A percentile compares a stretch with the other conserved stretches of the same genome.
Evolutionary conservation across 2,113 vertebrate species (phyloP).

Genomic region (Paradisaea rubra): DNA sequence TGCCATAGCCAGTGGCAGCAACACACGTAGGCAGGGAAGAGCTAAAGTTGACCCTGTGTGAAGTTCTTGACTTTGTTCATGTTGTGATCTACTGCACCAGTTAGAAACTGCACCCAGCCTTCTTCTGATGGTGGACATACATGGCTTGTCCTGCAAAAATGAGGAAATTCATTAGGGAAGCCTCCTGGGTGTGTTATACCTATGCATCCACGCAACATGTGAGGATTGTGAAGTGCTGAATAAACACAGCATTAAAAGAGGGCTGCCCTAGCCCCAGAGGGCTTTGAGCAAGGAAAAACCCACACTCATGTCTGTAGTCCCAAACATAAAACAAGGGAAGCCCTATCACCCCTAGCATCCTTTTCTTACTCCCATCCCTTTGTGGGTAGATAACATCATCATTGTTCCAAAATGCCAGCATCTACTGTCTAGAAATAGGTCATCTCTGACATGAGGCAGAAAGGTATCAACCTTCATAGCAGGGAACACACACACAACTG

Average conservation of each 20-base stretch:
- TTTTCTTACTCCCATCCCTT: not conserved
- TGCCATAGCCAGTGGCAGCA: not conserved
- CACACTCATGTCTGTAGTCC: not conserved
- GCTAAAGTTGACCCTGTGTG: slow-evolving; percentile 70
- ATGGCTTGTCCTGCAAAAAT: slow-evolving; percentile 80
- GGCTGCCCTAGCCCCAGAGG: not conserved
- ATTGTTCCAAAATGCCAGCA: not conserved
- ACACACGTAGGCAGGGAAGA: not conserved
- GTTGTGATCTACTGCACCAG: slow-evolving; percentile 83
- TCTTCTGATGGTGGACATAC: slow-evolving; percentile 82
- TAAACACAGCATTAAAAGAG: not conserved
- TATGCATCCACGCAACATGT: not conserved
- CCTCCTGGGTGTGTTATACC: not conserved
- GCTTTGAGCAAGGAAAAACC: not conserved
- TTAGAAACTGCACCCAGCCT: slow-evolving; percentile 87
- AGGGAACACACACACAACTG: not conserved
- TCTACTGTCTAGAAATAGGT: not conserved
- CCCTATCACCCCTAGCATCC: not conserved
- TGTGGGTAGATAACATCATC: not conserved
- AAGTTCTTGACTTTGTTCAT: slow-evolving; percentile 83
- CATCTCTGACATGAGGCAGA: not conserved
- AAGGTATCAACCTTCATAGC: not conserved
- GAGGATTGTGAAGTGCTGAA: not conserved
- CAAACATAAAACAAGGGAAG: not conserved
- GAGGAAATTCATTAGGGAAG: slow-evolving; percentile 20